phyloP scores from a whole-genome alignment of 2,797 vertebrate genomes.

The Hippopotamyrus pictus region DNA sequence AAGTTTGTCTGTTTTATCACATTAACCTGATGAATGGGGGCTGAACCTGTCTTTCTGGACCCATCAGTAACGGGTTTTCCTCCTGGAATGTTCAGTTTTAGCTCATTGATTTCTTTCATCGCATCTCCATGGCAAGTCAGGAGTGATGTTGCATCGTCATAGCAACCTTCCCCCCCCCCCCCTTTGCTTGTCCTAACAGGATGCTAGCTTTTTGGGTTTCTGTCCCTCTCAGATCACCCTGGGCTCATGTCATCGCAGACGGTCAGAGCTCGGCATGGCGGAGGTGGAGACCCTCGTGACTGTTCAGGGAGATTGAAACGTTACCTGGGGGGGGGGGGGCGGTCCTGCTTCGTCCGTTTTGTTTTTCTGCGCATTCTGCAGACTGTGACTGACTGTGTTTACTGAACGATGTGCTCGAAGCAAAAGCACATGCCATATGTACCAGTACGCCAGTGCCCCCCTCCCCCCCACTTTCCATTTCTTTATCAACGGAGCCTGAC shows the following conservation, averaged over 20 bases:
- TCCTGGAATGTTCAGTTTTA: not conserved
- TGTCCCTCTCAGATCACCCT: not conserved
- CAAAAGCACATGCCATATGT: too few species aligned
- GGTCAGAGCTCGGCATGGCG: not conserved
- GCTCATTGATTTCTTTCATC: constrained; percentile 23
- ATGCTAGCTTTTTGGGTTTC: constrained; percentile 24
- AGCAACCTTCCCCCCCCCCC: constrained; percentile 37
- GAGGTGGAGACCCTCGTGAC: not conserved
- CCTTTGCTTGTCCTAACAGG: constrained; percentile 24
- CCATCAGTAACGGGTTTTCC: not conserved
- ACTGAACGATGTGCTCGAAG: not conserved
- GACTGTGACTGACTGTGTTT: not conserved
- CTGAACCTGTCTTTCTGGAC: not conserved
- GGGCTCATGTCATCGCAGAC: constrained; percentile 2
- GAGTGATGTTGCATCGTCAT: constrained; percentile 38
- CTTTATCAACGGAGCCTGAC: not conserved
- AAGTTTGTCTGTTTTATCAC: constrained; percentile 36
- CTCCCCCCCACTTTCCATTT: not conserved
- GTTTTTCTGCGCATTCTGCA: not conserved
- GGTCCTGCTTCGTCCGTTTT: not conserved
- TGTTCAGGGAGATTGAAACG: constrained; percentile 14
- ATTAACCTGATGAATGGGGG: constrained; percentile 29
- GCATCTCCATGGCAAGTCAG: constrained; percentile 38
- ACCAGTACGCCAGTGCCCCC: too few species aligned
- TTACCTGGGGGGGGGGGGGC: not conserved